A percentile compares a stretch with the other conserved stretches of the same genome.
phyloP scores from a whole-genome alignment of 2,797 vertebrate species.

The Microctenopoma steveboyesi region DNA sequence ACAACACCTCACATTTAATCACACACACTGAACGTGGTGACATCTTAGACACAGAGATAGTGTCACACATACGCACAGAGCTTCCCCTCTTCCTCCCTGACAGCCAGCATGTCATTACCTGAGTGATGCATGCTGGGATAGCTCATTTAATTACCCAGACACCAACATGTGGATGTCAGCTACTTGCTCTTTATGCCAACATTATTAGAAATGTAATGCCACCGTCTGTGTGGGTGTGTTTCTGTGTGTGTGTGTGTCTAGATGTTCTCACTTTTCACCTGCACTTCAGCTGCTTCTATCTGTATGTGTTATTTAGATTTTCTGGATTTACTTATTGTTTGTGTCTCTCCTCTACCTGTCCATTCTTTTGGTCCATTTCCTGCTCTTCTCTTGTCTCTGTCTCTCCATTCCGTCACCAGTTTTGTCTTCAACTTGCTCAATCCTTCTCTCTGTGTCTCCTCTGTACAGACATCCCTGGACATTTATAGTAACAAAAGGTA shows the following conservation, averaged over 20 bases:
- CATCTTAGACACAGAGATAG: neutral
- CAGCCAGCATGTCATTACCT: neutral
- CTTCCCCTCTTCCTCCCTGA: neutral
- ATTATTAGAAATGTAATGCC: slow-evolving; percentile 9
- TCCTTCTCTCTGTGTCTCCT: neutral
- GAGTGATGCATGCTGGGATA: slow-evolving; percentile 37
- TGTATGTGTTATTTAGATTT: neutral
- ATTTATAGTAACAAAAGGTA: slow-evolving; percentile 92
- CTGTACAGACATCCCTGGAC: slow-evolving; percentile 92
- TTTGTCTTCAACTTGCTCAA: neutral
- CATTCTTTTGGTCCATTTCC: neutral
- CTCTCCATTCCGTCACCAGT: neutral
- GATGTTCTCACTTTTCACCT: neutral
- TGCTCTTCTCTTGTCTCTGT: neutral
- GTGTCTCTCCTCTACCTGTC: neutral
- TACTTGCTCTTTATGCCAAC: neutral
- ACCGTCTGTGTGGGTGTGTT: neutral
- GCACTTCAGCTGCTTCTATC: slow-evolving; percentile 3
- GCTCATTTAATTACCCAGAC: slow-evolving; percentile 14
- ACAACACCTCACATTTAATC: neutral
- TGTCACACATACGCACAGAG: neutral
- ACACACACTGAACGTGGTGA: neutral
- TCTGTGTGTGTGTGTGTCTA: neutral
- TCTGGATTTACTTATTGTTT: neutral
- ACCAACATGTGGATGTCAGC: slow-evolving; percentile 11